Conservation (phyloP, 2,113 vertebrate species). For the Tyrannus savana region DNA sequence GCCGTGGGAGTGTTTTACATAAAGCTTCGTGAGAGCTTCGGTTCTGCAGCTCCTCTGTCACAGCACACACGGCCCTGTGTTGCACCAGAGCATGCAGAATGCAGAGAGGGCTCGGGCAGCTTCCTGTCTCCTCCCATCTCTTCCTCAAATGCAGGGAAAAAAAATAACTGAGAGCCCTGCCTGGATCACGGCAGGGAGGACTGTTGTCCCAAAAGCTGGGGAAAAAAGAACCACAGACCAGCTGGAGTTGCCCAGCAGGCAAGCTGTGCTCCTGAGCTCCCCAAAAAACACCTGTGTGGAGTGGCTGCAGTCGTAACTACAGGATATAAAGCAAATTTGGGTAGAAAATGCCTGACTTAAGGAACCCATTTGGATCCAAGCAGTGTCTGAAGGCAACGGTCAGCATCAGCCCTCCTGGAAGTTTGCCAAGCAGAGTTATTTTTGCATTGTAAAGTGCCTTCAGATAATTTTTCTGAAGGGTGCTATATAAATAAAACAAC, state of each 20-base stretch:
- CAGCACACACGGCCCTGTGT: not conserved
- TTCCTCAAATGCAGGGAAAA: not conserved
- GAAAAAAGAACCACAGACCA: no score
- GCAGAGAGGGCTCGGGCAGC: not conserved
- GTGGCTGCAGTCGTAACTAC: not conserved
- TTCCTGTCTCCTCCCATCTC: not conserved
- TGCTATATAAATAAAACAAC: slow-evolving; percentile 38
- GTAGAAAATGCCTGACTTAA: not conserved
- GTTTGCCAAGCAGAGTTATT: slow-evolving; percentile 16
- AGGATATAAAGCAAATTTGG: not conserved
- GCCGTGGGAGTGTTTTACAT: not conserved
- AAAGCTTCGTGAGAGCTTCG: not conserved
- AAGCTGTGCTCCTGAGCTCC: not conserved
- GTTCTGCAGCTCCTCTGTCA: not conserved
- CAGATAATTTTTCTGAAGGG: slow-evolving; percentile 25
- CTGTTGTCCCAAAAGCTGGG: not conserved
- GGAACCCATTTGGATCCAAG: not conserved
- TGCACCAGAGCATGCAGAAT: not conserved
- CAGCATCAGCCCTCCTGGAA: not conserved
- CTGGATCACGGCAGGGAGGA: not conserved
- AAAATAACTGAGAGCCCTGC: not conserved
- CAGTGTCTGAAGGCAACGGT: not conserved
- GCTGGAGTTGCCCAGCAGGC: no score
- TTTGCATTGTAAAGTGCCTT: slow-evolving; percentile 25
- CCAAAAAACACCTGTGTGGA: not conserved